Base-by-base conservation (phyloP, 2,888 invertebrate genomes). In the Lobophora halterata region DNA sequence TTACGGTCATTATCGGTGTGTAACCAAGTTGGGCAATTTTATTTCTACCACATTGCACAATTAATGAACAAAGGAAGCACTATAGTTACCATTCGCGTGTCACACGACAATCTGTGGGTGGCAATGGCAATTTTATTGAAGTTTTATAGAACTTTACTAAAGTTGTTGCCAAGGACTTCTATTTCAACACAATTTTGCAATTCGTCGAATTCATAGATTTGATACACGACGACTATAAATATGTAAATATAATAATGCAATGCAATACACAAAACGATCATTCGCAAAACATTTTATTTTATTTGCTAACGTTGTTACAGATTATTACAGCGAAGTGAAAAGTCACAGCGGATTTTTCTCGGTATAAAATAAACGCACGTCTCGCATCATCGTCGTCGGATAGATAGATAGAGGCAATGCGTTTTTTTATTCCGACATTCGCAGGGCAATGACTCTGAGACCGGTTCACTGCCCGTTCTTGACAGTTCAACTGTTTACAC, bases 401-500 rank as follows among this genome's bases (percentile, higher is more conserved):
- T 78, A 76, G 79, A 76, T 74, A 71, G 67, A 70, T 57, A 61
- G 72, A 72, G 66, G 78, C 79, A 70, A 75, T 79, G 77, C 79
- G 77, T 83, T 87, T 86, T 85, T 85, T 86, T 79, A 68, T 76
- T n/a, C 77, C 80, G 78, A 74, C 80, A 81, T 78, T 77, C 74
- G 63, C 74, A 66, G 86, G 85, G 83, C 86, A 85, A 75, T 82
- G 85, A 86, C 86, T 72, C 73, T 65, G 65, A 61, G 66, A 62
- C 63, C 77, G 81, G 86, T 80, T 83, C 86, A 79, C 78, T 83
- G 86, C 64, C 86, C 87, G 86, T 86, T 86, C 87, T 86, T 86
- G 86, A 87, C 85, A 86, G 85, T 85, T 85, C 81, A 85, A 83
- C 85, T 86, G 79, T 85, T 86, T 85, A 82, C 76, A 76, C 76